Base-by-base conservation (phyloP, 2,888 invertebrate genomes). In the Rotaria macrura region DNA sequence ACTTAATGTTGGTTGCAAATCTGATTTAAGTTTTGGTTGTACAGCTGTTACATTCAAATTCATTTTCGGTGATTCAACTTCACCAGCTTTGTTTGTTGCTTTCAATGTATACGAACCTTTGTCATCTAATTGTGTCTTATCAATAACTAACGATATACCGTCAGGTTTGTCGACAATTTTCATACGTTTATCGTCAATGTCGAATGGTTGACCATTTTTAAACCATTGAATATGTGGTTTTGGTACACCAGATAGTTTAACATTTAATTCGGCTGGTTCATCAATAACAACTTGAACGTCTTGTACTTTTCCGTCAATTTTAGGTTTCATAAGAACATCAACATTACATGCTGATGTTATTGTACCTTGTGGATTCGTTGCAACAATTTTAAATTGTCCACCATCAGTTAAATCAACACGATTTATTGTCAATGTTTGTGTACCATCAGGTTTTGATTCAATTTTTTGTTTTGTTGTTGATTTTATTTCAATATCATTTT, bases 31-130 rank as follows among this genome's bases (percentile, higher is more conserved):
- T 43, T 79, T 79, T 25, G 79, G 79, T 79, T 43, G 43, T 25
- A 79, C 25, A 25, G 79, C 40, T 43, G 79, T 72, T 29, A 87
- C 85, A 52, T 72, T 83, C 3, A 87, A 40, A 23, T 17, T 55
- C 49, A 72, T 79, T 29, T 79, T 79, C 43, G 72, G 54, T 34
- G 85, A 84, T 54, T 87, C 86, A 54, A 84, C 84, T 52, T 83
- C 49, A 25, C 85, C 85, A 23, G 85, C 85, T 85, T 86, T 87
- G 83, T 87, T 87, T 65, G 86, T 84, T 29, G 84, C 86, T 84
- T 86, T 84, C 20, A 85, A 84, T 47, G 87, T 84, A 83, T 87
- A 87, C 20, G 79, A 20, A 34, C 84, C 87, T 47, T 57, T 83
- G 52, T 87, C 87, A 23, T 84, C 83, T 25, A 85, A 34, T 47